Percentiles rank a stretch among this genome's conserved stretches.
These are phyloP conservation scores for Lampris incognitus DNA, from an alignment of 2,113 vertebrate species.

Conservation along the genomic window DNA sequence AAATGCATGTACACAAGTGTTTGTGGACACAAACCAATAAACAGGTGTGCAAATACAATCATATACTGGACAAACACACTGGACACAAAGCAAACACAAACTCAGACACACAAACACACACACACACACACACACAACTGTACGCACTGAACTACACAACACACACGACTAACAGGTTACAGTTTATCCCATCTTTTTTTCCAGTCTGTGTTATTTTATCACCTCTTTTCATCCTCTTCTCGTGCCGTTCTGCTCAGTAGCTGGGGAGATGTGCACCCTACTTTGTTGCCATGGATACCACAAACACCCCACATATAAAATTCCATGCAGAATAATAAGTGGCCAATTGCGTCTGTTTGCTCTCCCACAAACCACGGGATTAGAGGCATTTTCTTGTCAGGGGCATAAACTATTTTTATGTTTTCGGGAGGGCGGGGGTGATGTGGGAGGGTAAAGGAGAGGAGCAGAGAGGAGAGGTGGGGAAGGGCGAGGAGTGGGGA, in stretches of 20 bases:
- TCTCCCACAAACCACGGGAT: slow-evolving; percentile 80
- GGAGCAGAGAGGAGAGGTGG: too few species aligned
- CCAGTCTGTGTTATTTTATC: slow-evolving; percentile 77
- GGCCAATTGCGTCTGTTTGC: slow-evolving; percentile 80
- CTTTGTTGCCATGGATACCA: slow-evolving; percentile 84
- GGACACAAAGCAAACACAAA: slow-evolving; percentile 10
- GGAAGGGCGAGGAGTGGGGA: neutral
- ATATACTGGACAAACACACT: slow-evolving; percentile 41
- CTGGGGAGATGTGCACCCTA: slow-evolving; percentile 70
- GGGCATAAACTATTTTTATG: slow-evolving; percentile 83
- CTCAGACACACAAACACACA: slow-evolving; percentile 23
- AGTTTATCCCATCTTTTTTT: slow-evolving; percentile 66
- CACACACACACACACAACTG: slow-evolving; percentile 13
- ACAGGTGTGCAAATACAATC: slow-evolving; percentile 52
- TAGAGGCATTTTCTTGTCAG: slow-evolving; percentile 84
- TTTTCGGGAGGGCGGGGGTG: slow-evolving; percentile 37
- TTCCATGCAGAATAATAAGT: slow-evolving; percentile 83
- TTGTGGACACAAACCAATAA: slow-evolving; percentile 38
- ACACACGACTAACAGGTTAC: slow-evolving; percentile 69
- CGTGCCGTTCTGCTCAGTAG: slow-evolving; percentile 66
- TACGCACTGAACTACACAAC: slow-evolving; percentile 13
- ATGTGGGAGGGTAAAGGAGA: too few species aligned
- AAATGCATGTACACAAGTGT: slow-evolving; percentile 51
- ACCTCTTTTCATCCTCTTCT: slow-evolving; percentile 68
- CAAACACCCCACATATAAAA: slow-evolving; percentile 82